Conservation (phyloP, 2,113 vertebrate genomes). For the Glareola pratincola region DNA sequence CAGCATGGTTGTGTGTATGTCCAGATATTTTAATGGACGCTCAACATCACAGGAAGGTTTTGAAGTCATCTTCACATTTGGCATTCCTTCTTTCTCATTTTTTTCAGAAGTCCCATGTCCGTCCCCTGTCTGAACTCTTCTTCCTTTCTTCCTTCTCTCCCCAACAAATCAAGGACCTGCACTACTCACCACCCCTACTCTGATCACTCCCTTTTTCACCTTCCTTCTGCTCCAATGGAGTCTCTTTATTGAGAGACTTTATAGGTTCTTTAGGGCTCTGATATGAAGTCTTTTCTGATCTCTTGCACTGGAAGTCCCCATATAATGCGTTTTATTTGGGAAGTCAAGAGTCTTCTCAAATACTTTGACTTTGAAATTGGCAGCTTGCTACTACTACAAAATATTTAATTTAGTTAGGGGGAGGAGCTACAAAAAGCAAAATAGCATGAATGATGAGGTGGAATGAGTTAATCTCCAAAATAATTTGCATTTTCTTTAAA, state of each 20-base stretch:
- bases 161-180: not conserved
- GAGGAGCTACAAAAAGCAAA: not conserved
- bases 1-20: not conserved
- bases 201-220: not conserved
- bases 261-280: not conserved
- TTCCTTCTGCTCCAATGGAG: not conserved
- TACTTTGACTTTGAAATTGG: not conserved
- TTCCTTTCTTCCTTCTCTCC: not conserved
- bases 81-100: not conserved
- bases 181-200: not conserved
- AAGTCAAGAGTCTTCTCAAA: not conserved
- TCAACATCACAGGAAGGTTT: not conserved
- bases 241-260: not conserved
- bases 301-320: not conserved
- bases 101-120: not conserved
- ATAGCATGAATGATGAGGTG: not conserved
- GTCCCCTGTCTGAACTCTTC: not conserved
- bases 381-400: not conserved
- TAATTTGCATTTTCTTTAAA: not conserved
- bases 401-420: not conserved
- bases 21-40: not conserved
- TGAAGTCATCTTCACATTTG: not conserved
- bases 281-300: not conserved
- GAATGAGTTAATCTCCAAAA: not conserved
- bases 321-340: not conserved